Percentiles rank a stretch among this genome's conserved stretches.
phyloP scores from a whole-genome alignment of 2,113 vertebrate species.

The Marmota monax region DNA sequence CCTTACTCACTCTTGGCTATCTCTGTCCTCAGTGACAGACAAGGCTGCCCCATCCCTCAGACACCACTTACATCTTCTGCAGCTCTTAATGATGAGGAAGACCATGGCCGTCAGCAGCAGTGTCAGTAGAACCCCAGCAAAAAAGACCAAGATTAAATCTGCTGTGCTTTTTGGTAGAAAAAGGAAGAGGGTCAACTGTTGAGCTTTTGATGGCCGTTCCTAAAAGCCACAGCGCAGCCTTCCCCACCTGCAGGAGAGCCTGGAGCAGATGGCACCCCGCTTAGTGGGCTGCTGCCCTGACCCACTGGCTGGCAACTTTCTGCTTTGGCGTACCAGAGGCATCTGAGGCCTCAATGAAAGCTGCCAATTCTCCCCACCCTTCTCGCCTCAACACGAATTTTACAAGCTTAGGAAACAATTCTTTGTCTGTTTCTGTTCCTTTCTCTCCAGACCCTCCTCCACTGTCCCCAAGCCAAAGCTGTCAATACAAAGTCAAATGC shows the following conservation, averaged over 20 bases:
- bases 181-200: not conserved
- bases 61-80: constrained; percentile 82
- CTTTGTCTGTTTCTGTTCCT: not conserved
- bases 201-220: not conserved
- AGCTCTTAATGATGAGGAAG: constrained; percentile 64
- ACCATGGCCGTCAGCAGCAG: constrained; percentile 62
- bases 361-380: too few species aligned
- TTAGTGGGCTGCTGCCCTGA: not conserved
- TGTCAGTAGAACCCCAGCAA: constrained; percentile 79
- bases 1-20: not conserved
- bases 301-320: not conserved
- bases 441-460: not conserved
- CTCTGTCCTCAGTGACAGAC: not conserved
- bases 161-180: constrained; percentile 73
- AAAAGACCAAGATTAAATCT: constrained; percentile 74
- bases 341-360: not conserved
- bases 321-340: not conserved
- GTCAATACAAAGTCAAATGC: not conserved
- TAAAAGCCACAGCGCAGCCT: not conserved
- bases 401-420: not conserved
- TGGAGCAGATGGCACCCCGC: not conserved
- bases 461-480: not conserved
- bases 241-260: not conserved
- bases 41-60: not conserved
- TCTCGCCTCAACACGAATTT: not conserved